Evolutionary conservation across 2,797 vertebrate genomes (phyloP), one percentile per base, ranked within the genome.

Genomic region (Poecilia wingei): DNA sequence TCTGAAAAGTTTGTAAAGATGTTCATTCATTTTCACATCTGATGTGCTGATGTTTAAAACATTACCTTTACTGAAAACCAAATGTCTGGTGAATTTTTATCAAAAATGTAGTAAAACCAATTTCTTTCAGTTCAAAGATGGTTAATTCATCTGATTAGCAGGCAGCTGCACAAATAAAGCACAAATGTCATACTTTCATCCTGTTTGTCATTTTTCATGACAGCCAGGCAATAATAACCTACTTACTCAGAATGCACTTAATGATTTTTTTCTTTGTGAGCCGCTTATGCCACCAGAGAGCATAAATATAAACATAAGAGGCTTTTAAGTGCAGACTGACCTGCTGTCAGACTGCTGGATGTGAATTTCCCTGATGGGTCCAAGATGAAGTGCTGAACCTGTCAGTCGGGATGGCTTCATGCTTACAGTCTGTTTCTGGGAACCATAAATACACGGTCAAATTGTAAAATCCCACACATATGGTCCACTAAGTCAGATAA

Each of bases 251-350:
- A 49, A 82, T 78, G 69, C 22, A 31, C 77, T 28, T 73, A 51
- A 64, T 72, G 7, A 72, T 16, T 61, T 41, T 10, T 77, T 78
- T 49, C 49, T 82, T 43, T 61, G 46, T 55, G 49, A 74, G 41
- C 41, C 28, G 49, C 55, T 59, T 75, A 53, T 74, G 28, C 33
- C 53, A 71, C 31, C 57, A 55, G 64, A 57, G 66, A 45, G 69
- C n/a, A 9, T 70, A 70, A 55, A 59, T 77, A 74, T 51, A 70
- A 82, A 74, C 76, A 68, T 68, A 78, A 75, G 18, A 81, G 22
- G 51, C 77, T 82, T 78, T 61, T 51, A 59, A 74, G 1, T 18
- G 33, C 49, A 49, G 18, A 74, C 0, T 68, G 75, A 77, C 69
- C 79, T 72, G 68, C 20, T 64, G 46, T 72, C 74, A 53, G 28